Evolutionary conservation across 1,140 invertebrate species (phyloP), one percentile per base, ranked within the genome.

Genomic region (Conus betulinus): DNA sequence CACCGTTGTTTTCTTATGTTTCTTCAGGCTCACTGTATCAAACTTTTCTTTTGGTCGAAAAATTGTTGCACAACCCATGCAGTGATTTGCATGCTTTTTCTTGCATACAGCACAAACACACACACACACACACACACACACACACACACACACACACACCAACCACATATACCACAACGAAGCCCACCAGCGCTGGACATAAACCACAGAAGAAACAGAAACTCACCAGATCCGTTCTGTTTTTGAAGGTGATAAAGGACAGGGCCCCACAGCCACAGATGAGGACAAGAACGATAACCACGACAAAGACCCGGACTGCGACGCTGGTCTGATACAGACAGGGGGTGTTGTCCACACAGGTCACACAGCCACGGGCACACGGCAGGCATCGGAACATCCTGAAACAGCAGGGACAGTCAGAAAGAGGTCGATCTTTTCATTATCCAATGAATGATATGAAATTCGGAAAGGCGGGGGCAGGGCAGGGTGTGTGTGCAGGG

Each of bases 281-380:
- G 94, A 98, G 98, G 90, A 97, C 96, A 88, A 97, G 96, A n/a
- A 98, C 98, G 91, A 98, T 97, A 25, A 97, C 96, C 74, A 99
- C 94, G 78, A 98, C 94, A 52, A 96, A n/a, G 95, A 98, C 97
- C 98, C n/a, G 97, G 95, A 98, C 97, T 53, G 97, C 96, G 97
- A 97, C 97, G 94, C 98, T 97, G 94, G 98, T 98, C 79, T 97
- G 96, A 74, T 97, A 97, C 76, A 98, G 95, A 94, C 98, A 98
- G 1, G 97, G 97, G 90, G 97, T 96, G 3, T 96, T 96, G 60
- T 97, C 97, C 85, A 94, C 96, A 93, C 98, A 98, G 53, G 95
- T 96, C 57, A 96, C 96, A 95, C 98, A 98, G 87, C 98, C 98
- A 5, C 97, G 96, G 15, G 97, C 96, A 93, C 98, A 98, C 92